Conservation (phyloP, 2,888 invertebrate genomes). For the Parnassius apollo region DNA sequence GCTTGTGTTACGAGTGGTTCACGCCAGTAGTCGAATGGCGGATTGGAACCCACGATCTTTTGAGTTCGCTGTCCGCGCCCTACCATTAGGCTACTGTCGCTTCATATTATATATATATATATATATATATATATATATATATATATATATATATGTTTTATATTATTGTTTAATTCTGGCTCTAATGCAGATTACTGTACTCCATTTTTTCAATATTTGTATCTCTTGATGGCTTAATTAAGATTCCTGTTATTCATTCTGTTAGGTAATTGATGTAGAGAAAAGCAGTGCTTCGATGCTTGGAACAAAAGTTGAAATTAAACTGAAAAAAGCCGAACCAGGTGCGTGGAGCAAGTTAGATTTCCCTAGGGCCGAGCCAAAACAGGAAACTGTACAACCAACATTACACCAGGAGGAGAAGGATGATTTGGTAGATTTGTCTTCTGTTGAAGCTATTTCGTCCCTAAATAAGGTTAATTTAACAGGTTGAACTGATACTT, state of each 20-base stretch:
- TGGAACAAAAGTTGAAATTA: constrained; percentile 95
- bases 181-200: too few relatives aligned
- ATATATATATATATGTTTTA: too few relatives aligned
- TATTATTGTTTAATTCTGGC: too few relatives aligned
- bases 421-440: constrained; percentile 87
- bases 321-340: constrained; percentile 91
- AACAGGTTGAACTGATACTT: constrained; percentile 39
- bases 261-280: constrained; percentile 87
- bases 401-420: constrained; percentile 38
- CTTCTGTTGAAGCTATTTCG: constrained; percentile 82
- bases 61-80: too few relatives aligned
- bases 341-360: constrained; percentile 91
- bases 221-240: too few relatives aligned
- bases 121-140: too few relatives aligned
- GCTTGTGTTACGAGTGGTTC: too few relatives aligned
- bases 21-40: too few relatives aligned
- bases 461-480: constrained; percentile 71
- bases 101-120: too few relatives aligned
- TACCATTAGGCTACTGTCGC: too few relatives aligned
- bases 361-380: constrained; percentile 72
- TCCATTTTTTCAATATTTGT: too few relatives aligned
- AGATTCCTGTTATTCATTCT: background rate
- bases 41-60: too few relatives aligned
- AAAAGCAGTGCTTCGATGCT: constrained; percentile 89
- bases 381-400: constrained; percentile 41